These are phyloP conservation scores for Scleropages formosus DNA, from an alignment of 2,797 vertebrate species.

Conservation along the genomic window DNA sequence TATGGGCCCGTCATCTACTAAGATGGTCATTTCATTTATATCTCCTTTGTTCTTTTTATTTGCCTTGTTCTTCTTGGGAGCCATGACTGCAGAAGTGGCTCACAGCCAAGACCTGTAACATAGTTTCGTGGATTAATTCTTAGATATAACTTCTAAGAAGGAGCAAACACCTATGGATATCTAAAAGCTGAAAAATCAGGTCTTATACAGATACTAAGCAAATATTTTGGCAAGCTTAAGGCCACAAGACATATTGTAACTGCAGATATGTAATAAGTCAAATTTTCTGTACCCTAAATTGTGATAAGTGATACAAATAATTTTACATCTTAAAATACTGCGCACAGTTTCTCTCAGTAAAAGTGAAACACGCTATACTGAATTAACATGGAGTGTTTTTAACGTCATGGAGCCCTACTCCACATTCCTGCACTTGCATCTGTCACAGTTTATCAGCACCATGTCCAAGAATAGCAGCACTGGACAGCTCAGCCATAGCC, in stretches of 20 bases:
- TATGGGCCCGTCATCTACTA: slow-evolving; percentile 88
- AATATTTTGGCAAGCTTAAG: background rate
- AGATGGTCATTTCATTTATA: slow-evolving; percentile 88
- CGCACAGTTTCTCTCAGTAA: background rate
- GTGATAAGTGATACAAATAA: background rate
- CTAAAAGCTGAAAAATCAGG: too few relatives aligned
- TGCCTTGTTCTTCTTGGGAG: slow-evolving; percentile 95
- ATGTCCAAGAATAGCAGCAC: slow-evolving; percentile 87
- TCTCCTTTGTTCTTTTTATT: slow-evolving; percentile 90
- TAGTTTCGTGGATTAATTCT: slow-evolving; percentile 15
- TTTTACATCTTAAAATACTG: background rate
- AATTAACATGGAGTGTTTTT: background rate
- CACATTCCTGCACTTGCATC: slow-evolving; percentile 83
- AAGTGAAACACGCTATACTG: background rate
- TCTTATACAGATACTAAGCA: background rate
- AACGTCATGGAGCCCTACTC: slow-evolving; percentile 61
- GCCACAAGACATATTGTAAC: background rate
- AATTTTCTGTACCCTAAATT: background rate
- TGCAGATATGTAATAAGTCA: background rate
- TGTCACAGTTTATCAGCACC: slow-evolving; percentile 86
- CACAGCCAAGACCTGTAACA: slow-evolving; percentile 77
- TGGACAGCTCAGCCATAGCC: slow-evolving; percentile 60
- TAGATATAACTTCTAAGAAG: background rate
- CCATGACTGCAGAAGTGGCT: slow-evolving; percentile 85
- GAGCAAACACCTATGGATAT: slow-evolving; percentile 11